Percentiles rank a stretch among this genome's conserved stretches.
These are phyloP conservation scores for Leptinotarsa lineolata DNA, from an alignment of 1,140 invertebrate genomes.

Conservation along the genomic window DNA sequence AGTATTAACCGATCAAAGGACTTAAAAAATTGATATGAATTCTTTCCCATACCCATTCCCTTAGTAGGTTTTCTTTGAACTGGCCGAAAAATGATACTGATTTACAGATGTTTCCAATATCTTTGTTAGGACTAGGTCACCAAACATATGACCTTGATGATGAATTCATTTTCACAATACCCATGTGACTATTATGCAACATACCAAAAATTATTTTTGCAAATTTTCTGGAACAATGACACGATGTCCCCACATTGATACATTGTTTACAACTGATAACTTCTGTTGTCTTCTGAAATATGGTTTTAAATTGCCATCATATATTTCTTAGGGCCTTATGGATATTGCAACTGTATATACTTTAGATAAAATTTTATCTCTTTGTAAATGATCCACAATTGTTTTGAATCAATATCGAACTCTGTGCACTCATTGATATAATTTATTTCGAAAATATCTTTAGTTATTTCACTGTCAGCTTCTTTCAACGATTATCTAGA, in stretches of 20 bases:
- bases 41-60: conserved; percentile 53
- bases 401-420: no score
- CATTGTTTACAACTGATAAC: conserved; percentile 1
- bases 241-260: conserved; percentile 43
- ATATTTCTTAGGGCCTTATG: no score
- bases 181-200: no score
- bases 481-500: no score
- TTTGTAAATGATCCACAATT: no score
- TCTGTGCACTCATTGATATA: no score
- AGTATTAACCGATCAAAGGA: conserved; percentile 52
- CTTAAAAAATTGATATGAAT: conserved; percentile 60
- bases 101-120: conserved; percentile 50
- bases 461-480: no score
- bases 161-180: conserved; percentile 47
- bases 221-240: conserved; percentile 43
- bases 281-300: neutral
- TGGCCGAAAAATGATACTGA: conserved; percentile 19
- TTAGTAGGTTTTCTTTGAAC: conserved; percentile 7
- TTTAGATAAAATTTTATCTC: no score
- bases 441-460: no score
- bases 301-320: neutral
- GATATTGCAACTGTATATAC: no score
- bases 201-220: conserved; percentile 36
- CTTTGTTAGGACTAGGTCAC: conserved; percentile 52
- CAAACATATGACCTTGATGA: conserved; percentile 23